Base-by-base conservation (phyloP, 1,140 invertebrate species). In the Paracyclopina nana region DNA sequence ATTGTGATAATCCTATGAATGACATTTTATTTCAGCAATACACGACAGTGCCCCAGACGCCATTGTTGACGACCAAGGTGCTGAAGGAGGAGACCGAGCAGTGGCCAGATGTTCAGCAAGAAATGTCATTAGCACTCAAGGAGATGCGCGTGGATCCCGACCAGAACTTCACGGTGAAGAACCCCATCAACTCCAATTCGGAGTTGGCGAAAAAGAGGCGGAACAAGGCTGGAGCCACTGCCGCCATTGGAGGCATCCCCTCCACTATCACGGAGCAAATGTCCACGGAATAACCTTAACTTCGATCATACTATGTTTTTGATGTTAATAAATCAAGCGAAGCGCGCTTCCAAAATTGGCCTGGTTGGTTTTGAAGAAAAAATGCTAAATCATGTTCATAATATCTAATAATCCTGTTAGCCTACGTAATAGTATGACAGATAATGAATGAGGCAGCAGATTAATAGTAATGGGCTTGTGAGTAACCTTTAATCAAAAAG, bases 81-180 rank as follows among this genome's bases (percentile, higher is more conserved):
- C 66, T 94, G 16, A 76, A 79, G 52, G 91, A 96, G 66, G 79
- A 84, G 41, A 80, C 81, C 54, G 86, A 91, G 51, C 74, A 79
- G 25, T 96, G 91, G 91, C 79, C 81, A 2, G 91, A 96, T 62
- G 87, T 96, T 12, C 83, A 97, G 72, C 91, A 97, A 65, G 91
- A 97, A 69, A 95, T 97, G 87, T 92, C 82, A 0, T 76, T 87
- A 52, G 94, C 90, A 0, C 66, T 97, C 30, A 87, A 88, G 28
- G 91, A 87, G 46, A 97, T 97, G 90, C 70, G 92, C 46, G 68
- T 77, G 18, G 72, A 73, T 56, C 70, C 70, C 50, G 73, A 75
- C 63, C 78, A 76, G 68, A 76, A 85, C 38, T 80, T 81, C 65
- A 80, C 90, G 44, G 90, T 94, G 68, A 77, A 80, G 30, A 63